Evolutionary conservation across 2,797 vertebrate species (phyloP).

Genomic region (Antrozous pallidus): DNA sequence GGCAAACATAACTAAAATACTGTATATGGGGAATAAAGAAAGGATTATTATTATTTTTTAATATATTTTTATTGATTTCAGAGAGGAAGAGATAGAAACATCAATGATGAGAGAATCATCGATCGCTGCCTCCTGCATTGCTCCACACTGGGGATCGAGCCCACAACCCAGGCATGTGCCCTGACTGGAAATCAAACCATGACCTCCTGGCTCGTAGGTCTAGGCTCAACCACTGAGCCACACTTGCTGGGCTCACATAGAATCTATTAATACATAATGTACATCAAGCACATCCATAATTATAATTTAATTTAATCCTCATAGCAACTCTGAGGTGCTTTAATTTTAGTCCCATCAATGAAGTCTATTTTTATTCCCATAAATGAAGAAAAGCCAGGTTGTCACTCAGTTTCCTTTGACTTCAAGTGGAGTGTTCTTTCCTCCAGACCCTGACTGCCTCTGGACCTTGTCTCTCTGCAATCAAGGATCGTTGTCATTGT

Average conservation of each 20-base stretch:
- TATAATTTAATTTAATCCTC: constrained; percentile 13
- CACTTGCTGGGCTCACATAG: not conserved
- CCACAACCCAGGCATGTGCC: too few species aligned
- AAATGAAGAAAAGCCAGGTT: not conserved
- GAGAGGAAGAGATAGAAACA: too few species aligned
- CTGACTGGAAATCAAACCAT: too few species aligned
- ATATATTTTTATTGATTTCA: too few species aligned
- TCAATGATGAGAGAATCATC: too few species aligned
- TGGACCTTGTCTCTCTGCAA: not conserved
- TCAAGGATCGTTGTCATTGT: not conserved
- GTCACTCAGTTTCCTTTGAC: constrained; percentile 18
- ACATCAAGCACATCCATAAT: not conserved
- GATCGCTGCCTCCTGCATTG: too few species aligned
- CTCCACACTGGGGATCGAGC: too few species aligned
- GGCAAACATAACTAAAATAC: not conserved
- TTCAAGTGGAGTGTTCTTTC: constrained; percentile 15
- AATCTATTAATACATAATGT: not conserved
- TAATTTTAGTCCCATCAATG: not conserved
- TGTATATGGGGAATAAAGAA: not conserved
- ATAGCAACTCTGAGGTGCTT: not conserved
- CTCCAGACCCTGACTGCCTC: not conserved
- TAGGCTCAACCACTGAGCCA: too few species aligned
- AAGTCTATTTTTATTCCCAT: constrained; percentile 19
- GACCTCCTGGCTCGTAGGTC: too few species aligned
- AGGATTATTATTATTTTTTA: not conserved